Evolutionary conservation across 1,140 invertebrate genomes (phyloP).

Genomic region (Agrilus planipennis): DNA sequence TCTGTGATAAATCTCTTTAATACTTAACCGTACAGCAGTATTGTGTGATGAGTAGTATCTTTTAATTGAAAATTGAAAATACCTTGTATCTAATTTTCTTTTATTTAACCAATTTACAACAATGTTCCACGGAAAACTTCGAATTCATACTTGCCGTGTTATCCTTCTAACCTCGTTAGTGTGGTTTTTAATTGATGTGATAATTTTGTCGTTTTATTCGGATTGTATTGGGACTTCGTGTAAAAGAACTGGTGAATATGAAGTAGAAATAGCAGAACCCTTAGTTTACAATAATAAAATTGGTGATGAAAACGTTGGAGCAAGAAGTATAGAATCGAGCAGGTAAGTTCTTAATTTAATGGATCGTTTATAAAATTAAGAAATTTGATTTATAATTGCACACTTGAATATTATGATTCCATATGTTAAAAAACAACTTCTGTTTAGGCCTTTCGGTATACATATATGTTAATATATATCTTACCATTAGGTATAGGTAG

Average conservation of each 20-base stretch:
- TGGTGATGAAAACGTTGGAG: neutral
- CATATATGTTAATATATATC: too few relatives aligned
- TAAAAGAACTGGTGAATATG: slow-evolving; percentile 38
- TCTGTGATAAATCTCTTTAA: too few relatives aligned
- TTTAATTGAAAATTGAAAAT: too few relatives aligned
- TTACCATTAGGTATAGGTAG: too few relatives aligned
- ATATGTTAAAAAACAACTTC: too few relatives aligned
- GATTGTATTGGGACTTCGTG: slow-evolving; percentile 75
- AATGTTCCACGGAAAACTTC: slow-evolving; percentile 76
- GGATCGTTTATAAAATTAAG: too few relatives aligned
- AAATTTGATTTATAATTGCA: too few relatives aligned
- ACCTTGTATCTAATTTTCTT: too few relatives aligned
- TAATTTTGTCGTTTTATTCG: slow-evolving; percentile 85
- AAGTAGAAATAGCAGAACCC: slow-evolving; percentile 27
- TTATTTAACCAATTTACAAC: slow-evolving; percentile 33
- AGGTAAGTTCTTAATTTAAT: slow-evolving; percentile 1
- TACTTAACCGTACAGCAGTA: too few relatives aligned
- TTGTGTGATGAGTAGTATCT: too few relatives aligned
- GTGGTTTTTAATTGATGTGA: slow-evolving; percentile 89
- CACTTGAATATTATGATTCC: too few relatives aligned
- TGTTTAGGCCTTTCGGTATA: too few relatives aligned
- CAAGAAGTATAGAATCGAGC: neutral
- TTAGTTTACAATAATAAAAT: neutral
- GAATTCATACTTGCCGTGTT: slow-evolving; percentile 88
- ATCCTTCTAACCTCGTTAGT: slow-evolving; percentile 88